Base-by-base conservation (phyloP, 2,113 vertebrate species). In the Todiramphus saurophagus region DNA sequence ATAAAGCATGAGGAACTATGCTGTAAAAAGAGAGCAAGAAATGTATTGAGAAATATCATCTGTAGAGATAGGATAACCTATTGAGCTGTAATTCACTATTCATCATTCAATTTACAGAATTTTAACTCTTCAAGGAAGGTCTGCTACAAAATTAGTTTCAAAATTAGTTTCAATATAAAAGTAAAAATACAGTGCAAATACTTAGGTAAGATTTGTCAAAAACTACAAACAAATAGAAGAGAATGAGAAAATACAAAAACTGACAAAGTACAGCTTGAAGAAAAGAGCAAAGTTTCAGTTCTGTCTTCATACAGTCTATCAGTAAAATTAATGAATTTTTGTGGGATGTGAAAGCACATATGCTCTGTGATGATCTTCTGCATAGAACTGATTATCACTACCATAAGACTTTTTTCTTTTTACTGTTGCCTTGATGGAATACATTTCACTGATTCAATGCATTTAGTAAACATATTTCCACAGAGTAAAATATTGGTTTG, bases 1-100 rank as follows among this genome's bases (percentile, higher is more conserved):
- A 63, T 90, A 96, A 94, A 92, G 23, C 64, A 82, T 93, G 77
- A 93, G 80, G 84, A 90, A 79, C 67, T 8, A 6, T 46, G 33
- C 79, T 88, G 67, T 79, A 66, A 76, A 83, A 93, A 91, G 64
- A 70, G 28, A 87, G 35, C 20, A 76, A 76, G 25, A 78, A 90
- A 93, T 62, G 56, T 64, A 69, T 60, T 68, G 44, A 83, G 56
- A 93, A 89, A 46, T 89, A 86, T 48, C 55, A 93, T 5, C 16
- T 62, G 13, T 48, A 51, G 46, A 28, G 68, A 35, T 24, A 75
- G 31, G 44, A 63, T 86, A 81, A 83, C 33, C 37, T 69, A 56
- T 69, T 15, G 28, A 82, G n/a, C 58, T 89, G 15, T 70, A 63
- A 75, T 87, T 86, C 33, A 51, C 91, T 89, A 78, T 62, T 94